Evolutionary conservation across 92 coral and sea anemone species (phyloP).

Genomic region (Zoanthus solanderi): DNA sequence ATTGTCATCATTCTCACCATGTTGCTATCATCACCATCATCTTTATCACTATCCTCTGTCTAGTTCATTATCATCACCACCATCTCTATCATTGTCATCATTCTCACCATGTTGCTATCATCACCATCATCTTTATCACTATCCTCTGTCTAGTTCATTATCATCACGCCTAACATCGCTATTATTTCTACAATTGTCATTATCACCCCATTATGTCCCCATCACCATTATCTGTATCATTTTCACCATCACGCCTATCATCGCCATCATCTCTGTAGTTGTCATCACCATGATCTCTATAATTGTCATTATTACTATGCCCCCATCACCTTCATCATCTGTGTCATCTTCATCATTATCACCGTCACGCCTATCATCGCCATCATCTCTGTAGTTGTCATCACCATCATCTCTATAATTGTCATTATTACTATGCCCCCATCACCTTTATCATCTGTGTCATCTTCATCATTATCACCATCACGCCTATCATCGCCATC

Average conservation of each 20-base stretch:
- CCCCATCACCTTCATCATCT: not conserved
- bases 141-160: not conserved
- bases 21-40: not conserved
- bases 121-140: not conserved
- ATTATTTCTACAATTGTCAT: conserved; percentile 8
- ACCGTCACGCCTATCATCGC: not conserved
- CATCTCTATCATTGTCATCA: not conserved
- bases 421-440: not conserved
- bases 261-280: not conserved
- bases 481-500: not conserved
- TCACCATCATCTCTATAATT: not conserved
- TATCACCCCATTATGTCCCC: not conserved
- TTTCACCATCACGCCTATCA: not conserved
- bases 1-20: not conserved
- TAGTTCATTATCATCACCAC: not conserved
- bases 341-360: not conserved
- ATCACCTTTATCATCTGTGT: not conserved
- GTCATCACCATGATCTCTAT: not conserved
- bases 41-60: not conserved
- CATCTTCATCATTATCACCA: not conserved
- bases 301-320: conserved; percentile 14
- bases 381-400: not conserved
- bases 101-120: not conserved
- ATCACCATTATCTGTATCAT: not conserved
- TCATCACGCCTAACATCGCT: not conserved